phyloP scores from a whole-genome alignment of 1,140 invertebrate species.

The Lepidurus couesii region DNA sequence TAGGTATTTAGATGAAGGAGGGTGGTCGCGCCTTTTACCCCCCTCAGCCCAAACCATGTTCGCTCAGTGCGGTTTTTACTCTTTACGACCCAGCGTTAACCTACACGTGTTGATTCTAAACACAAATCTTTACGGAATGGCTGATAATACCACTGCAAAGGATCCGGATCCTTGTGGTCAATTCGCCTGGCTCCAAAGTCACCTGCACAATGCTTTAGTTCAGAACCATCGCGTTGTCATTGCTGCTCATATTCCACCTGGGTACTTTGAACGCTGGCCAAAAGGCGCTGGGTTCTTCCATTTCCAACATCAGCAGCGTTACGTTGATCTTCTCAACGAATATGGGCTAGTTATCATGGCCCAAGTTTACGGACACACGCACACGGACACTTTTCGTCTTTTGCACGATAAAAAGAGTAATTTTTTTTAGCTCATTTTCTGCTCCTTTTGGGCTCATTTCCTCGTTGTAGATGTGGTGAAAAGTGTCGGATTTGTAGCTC shows the following conservation, averaged over 20 bases:
- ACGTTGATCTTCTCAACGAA: conserved; percentile 63
- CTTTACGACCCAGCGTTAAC: conserved; percentile 24
- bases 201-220: conserved; percentile 38
- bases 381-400: conserved; percentile 81
- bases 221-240: conserved; percentile 52
- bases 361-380: conserved; percentile 87
- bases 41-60: conserved; percentile 36
- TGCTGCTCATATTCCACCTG: conserved; percentile 81
- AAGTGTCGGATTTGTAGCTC: conserved; percentile 34
- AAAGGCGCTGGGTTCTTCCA: conserved; percentile 56
- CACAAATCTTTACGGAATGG: conserved; percentile 44
- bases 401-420: conserved; percentile 44
- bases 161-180: conserved; percentile 38
- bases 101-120: conserved; percentile 40
- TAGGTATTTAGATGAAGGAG: conserved; percentile 40
- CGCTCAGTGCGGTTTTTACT: conserved; percentile 38
- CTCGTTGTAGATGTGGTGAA: conserved; percentile 32
- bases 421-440: neutral
- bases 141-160: conserved; percentile 38
- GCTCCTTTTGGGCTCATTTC: neutral
- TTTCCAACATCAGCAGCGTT: conserved; percentile 47
- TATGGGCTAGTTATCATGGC: conserved; percentile 74
- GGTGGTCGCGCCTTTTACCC: conserved; percentile 41
- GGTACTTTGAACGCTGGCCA: conserved; percentile 67
- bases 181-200: conserved; percentile 43